phyloP scores from a whole-genome alignment of 2,888 invertebrate genomes.

The Troilus luridus region DNA sequence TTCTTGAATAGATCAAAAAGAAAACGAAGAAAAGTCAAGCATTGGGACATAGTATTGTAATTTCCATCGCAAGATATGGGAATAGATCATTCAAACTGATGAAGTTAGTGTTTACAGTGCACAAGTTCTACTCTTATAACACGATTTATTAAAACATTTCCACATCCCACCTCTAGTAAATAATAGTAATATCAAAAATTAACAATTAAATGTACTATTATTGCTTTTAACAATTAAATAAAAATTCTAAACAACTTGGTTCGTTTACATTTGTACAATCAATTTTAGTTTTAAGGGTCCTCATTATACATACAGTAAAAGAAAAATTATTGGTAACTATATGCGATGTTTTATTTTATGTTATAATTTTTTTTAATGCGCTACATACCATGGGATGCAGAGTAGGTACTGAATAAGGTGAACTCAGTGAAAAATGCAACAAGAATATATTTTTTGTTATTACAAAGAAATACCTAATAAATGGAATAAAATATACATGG shows the following conservation, averaged over 20 bases:
- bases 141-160: background rate
- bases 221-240: too few species aligned
- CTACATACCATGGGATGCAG: too few species aligned
- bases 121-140: background rate
- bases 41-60: background rate
- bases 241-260: too few species aligned
- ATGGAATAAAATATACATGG: background rate
- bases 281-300: too few species aligned
- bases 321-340: too few species aligned
- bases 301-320: too few species aligned
- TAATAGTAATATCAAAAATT: background rate
- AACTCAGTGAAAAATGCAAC: background rate
- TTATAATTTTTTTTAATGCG: too few species aligned
- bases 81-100: constrained; percentile 1
- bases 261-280: too few species aligned
- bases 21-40: background rate
- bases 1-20: background rate
- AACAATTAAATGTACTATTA: background rate
- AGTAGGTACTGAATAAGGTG: too few species aligned
- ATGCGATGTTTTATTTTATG: too few species aligned
- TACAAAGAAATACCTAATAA: background rate
- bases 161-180: background rate
- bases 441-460: background rate
- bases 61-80: background rate
- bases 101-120: background rate